A percentile compares a stretch with the other conserved stretches of the same genome.
phyloP scores from a whole-genome alignment of 2,113 vertebrate genomes.

The Heliornis fulica region DNA sequence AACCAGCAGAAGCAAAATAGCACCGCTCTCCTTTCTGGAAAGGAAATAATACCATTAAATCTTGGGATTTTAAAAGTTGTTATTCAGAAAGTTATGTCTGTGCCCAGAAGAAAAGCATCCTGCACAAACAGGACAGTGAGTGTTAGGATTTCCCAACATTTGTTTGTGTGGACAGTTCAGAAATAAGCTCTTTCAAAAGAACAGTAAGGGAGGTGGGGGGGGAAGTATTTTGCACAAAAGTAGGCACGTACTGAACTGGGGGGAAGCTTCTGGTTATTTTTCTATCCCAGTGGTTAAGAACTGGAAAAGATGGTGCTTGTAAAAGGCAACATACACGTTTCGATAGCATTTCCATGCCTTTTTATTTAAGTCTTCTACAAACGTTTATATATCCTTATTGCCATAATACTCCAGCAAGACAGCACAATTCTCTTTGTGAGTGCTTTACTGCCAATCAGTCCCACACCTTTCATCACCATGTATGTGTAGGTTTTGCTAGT shows the following conservation, averaged over 20 bases:
- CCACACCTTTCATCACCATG: background rate
- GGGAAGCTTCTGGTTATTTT: background rate
- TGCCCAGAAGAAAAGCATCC: background rate
- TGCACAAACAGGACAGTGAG: background rate
- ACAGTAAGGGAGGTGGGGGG: background rate
- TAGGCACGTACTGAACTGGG: background rate
- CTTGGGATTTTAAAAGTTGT: background rate
- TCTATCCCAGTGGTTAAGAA: background rate
- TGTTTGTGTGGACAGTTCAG: background rate
- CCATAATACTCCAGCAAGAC: background rate
- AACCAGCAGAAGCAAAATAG: background rate
- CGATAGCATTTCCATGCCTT: background rate
- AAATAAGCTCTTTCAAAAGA: background rate
- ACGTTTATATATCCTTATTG: background rate
- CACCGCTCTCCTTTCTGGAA: background rate
- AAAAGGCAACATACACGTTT: background rate
- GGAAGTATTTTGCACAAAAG: background rate
- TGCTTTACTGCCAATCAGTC: background rate
- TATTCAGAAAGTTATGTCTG: background rate
- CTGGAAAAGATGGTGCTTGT: background rate
- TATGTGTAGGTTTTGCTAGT: background rate
- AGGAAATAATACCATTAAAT: background rate
- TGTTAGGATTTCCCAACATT: background rate
- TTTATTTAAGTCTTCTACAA: background rate
- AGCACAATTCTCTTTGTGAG: background rate